Evolutionary conservation across 2,888 invertebrate species (phyloP).

Genomic region (Trachelus iudaicus): DNA sequence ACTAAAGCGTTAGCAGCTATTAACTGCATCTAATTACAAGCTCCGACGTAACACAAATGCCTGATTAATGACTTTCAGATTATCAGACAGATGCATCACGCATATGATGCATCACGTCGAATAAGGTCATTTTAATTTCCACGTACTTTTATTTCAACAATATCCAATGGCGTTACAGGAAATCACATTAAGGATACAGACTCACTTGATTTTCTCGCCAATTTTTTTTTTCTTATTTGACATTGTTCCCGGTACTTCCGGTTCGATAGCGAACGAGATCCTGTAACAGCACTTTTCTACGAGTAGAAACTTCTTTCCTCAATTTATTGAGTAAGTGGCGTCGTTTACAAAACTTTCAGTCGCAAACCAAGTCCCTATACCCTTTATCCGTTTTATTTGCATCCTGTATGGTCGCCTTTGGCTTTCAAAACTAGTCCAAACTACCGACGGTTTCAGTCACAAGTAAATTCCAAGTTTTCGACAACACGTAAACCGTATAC

Average conservation of each 20-base stretch:
- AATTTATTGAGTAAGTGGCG: slow-evolving; percentile 56
- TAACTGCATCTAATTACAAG: slow-evolving; percentile 65
- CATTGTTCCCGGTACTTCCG: neutral
- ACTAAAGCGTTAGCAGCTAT: slow-evolving; percentile 51
- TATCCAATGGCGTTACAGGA: neutral
- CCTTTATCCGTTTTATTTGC: neutral
- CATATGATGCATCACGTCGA: neutral
- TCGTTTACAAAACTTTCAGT: slow-evolving; percentile 50
- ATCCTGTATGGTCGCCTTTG: slow-evolving; percentile 22
- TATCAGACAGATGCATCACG: slow-evolving; percentile 52
- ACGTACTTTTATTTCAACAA: neutral
- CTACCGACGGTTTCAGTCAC: slow-evolving; percentile 23
- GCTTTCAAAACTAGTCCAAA: slow-evolving; percentile 32
- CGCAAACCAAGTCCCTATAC: neutral
- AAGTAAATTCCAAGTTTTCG: neutral
- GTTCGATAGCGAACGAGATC: neutral
- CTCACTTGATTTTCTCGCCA: neutral
- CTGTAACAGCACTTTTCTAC: neutral
- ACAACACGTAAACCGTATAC: neutral
- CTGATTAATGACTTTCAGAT: slow-evolving; percentile 62
- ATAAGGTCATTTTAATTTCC: neutral
- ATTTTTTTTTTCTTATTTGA: neutral
- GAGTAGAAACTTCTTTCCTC: slow-evolving; percentile 38
- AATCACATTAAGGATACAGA: neutral
- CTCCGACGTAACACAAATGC: slow-evolving; percentile 58